Evolutionary conservation across 1,140 invertebrate genomes (phyloP).

Genomic region (Asobara japonica): DNA sequence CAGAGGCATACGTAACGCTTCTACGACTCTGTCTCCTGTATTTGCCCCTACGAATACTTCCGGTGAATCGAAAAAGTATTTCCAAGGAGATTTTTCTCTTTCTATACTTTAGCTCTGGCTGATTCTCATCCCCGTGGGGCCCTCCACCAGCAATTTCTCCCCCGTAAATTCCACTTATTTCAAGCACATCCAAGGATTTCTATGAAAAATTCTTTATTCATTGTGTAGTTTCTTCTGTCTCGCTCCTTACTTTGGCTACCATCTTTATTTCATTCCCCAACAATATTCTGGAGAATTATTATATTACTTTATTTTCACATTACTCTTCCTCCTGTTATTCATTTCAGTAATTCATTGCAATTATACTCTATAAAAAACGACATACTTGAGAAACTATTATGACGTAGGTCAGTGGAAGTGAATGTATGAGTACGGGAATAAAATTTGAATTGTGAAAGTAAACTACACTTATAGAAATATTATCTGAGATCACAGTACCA

Average conservation of each 20-base stretch:
- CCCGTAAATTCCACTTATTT: constrained; percentile 16
- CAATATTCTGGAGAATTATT: not conserved
- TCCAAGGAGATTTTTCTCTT: constrained; percentile 11
- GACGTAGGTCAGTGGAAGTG: too few species aligned
- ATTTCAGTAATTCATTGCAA: constrained; percentile 12
- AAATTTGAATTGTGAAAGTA: too few species aligned
- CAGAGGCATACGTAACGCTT: constrained; percentile 22
- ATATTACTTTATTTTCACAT: not conserved
- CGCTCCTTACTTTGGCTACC: not conserved
- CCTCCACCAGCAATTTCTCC: constrained; percentile 1
- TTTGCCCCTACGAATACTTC: constrained; percentile 14
- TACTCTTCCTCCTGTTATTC: not conserved
- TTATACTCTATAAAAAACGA: too few species aligned
- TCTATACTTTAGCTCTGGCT: constrained; percentile 1
- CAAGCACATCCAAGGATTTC: not conserved
- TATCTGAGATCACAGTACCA: too few species aligned
- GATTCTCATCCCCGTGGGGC: not conserved
- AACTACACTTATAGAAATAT: too few species aligned
- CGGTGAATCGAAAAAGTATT: constrained; percentile 29
- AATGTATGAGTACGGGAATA: too few species aligned
- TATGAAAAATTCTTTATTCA: constrained; percentile 14
- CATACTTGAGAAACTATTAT: too few species aligned
- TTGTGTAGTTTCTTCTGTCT: not conserved
- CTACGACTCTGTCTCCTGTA: constrained; percentile 14
- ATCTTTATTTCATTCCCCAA: not conserved